phyloP scores from a whole-genome alignment of 1,140 invertebrate species.

The Nasonia giraulti region DNA sequence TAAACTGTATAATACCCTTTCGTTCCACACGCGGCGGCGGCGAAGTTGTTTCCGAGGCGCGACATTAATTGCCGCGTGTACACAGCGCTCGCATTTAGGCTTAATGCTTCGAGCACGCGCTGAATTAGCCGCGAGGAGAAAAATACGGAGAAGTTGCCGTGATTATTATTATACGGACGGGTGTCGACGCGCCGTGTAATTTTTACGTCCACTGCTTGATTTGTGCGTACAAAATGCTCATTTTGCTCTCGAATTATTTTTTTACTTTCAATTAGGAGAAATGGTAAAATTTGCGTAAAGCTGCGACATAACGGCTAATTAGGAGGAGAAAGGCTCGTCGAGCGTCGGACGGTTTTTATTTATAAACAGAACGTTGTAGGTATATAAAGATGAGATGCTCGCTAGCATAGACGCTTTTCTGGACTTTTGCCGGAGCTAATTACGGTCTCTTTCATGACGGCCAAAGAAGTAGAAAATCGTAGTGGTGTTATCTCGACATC shows the following conservation, averaged over 20 bases:
- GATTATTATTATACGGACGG: neutral
- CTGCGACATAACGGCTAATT: neutral
- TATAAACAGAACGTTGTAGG: neutral
- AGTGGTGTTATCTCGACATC: neutral
- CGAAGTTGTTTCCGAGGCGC: neutral
- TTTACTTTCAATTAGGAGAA: slow-evolving; percentile 6
- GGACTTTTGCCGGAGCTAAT: neutral
- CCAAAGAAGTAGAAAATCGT: too few species aligned
- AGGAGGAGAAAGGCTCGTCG: neutral
- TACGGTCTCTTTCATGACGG: neutral
- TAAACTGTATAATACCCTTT: neutral
- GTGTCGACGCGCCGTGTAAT: neutral
- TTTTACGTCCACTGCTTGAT: neutral
- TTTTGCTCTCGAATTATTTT: neutral
- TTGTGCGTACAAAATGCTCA: neutral
- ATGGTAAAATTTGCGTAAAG: neutral
- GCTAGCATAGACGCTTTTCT: neutral
- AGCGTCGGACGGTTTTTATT: neutral
- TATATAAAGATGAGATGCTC: neutral
- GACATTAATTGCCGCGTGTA: slow-evolving; percentile 8
- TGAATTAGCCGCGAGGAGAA: neutral
- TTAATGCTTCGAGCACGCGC: too few species aligned
- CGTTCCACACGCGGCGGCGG: neutral
- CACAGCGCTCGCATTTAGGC: neutral
- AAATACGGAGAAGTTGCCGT: neutral